Percentiles rank a stretch among this genome's conserved stretches.
Conservation (phyloP, 2,113 vertebrate genomes). For the Cephalopholis sonnerati region DNA sequence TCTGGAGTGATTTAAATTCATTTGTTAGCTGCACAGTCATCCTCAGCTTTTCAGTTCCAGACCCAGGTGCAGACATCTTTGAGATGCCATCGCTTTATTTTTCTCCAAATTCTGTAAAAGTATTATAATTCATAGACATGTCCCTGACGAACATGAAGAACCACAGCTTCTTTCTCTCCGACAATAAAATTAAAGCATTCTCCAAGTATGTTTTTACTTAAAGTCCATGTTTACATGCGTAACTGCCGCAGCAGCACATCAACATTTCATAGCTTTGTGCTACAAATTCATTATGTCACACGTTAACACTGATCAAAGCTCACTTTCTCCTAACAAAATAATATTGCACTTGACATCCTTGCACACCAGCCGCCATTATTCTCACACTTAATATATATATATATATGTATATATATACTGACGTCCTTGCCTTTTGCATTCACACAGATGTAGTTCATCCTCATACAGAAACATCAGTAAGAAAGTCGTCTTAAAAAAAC, state of each 20-base stretch:
- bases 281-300: conserved; percentile 89
- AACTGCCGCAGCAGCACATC: conserved; percentile 91
- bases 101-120: conserved; percentile 67
- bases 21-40: neutral
- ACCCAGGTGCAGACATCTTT: conserved; percentile 31
- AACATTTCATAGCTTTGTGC: conserved; percentile 89
- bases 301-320: conserved; percentile 90
- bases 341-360: conserved; percentile 93
- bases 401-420: conserved; percentile 12
- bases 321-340: conserved; percentile 87
- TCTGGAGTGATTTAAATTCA: neutral
- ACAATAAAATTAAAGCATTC: conserved; percentile 80
- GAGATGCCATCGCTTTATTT: conserved; percentile 54
- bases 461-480: conserved; percentile 89
- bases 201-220: conserved; percentile 85
- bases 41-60: neutral
- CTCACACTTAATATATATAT: conserved; percentile 71
- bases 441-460: conserved; percentile 81
- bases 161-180: conserved; percentile 35
- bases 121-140: conserved; percentile 44
- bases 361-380: conserved; percentile 83
- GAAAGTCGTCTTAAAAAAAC: conserved; percentile 88
- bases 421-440: conserved; percentile 78
- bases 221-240: conserved; percentile 90
- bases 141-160: conserved; percentile 39